Evolutionary conservation across 2,797 vertebrate species (phyloP).

Genomic region (Buphagus erythrorhynchus): DNA sequence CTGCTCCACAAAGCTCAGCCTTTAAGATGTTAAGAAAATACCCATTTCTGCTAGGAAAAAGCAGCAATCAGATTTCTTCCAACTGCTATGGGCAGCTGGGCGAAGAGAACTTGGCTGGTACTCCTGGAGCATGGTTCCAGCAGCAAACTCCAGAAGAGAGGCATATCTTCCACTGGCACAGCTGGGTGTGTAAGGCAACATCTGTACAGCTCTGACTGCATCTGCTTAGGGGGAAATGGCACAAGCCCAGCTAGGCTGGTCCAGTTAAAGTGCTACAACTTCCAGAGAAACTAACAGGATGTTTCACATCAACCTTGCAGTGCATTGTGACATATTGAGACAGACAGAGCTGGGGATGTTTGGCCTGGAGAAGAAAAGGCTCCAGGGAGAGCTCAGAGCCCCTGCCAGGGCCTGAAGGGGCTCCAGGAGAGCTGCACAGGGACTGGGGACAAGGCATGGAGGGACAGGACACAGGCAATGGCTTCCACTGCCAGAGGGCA

Average conservation of each 20-base stretch:
- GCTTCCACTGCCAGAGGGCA: not conserved
- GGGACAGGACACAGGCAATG: not conserved
- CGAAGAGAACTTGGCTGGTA: not conserved
- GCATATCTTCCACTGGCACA: not conserved
- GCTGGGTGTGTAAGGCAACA: not conserved
- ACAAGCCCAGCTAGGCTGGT: not conserved
- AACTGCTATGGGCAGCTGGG: not conserved
- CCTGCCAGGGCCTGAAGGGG: not conserved
- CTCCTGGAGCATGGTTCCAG: not conserved
- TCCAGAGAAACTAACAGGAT: not conserved
- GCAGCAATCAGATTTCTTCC: not conserved
- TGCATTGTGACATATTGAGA: rapidly evolving
- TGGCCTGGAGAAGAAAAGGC: rapidly evolving
- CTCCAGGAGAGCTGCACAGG: not conserved
- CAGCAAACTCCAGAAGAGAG: not conserved
- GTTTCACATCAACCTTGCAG: not conserved
- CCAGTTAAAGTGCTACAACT: not conserved
- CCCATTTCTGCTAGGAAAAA: not conserved
- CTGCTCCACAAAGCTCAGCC: not conserved
- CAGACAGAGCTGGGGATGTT: rapidly evolving
- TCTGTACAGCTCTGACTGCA: not conserved
- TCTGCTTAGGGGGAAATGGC: not conserved
- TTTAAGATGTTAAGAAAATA: not conserved
- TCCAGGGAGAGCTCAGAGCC: not conserved
- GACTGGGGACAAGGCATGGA: rapidly evolving